These are phyloP conservation scores for Hozukius guyotensis DNA, from an alignment of 2,797 vertebrate species.

Conservation along the genomic window DNA sequence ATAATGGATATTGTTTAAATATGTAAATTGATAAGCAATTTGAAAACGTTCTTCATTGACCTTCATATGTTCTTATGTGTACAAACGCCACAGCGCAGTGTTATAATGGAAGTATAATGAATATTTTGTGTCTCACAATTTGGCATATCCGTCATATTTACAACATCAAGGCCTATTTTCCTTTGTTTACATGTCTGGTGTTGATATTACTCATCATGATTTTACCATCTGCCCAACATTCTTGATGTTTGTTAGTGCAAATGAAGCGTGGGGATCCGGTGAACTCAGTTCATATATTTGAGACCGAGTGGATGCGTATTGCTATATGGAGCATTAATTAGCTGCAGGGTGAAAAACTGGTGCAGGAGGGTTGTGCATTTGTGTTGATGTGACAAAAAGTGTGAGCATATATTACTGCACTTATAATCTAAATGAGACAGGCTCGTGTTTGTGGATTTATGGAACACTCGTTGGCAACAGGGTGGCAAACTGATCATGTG, in stretches of 20 bases:
- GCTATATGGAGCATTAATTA: conserved; percentile 24
- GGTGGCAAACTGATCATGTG: neutral
- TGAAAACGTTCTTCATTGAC: neutral
- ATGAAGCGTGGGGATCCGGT: conserved; percentile 41
- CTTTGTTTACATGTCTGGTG: conserved; percentile 26
- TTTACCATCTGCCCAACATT: conserved; percentile 51
- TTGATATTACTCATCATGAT: conserved; percentile 35
- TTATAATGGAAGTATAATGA: conserved; percentile 23
- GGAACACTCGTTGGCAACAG: neutral
- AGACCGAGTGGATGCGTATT: conserved; percentile 1
- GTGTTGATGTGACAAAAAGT: conserved; percentile 6
- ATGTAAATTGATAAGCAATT: neutral
- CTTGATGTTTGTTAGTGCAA: conserved; percentile 35
- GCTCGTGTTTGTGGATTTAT: neutral
- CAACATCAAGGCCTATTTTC: conserved; percentile 19
- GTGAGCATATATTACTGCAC: neutral
- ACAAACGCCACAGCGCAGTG: neutral
- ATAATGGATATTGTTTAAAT: neutral
- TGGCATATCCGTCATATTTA: conserved; percentile 24
- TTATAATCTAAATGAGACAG: neutral
- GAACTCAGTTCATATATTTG: conserved; percentile 33
- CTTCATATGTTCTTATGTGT: neutral
- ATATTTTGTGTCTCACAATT: conserved; percentile 1
- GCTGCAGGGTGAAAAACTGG: neutral
- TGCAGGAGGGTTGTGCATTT: neutral